These are phyloP conservation scores for Oxycera nigricornis DNA, from an alignment of 2,888 invertebrate genomes.

Conservation along the genomic window DNA sequence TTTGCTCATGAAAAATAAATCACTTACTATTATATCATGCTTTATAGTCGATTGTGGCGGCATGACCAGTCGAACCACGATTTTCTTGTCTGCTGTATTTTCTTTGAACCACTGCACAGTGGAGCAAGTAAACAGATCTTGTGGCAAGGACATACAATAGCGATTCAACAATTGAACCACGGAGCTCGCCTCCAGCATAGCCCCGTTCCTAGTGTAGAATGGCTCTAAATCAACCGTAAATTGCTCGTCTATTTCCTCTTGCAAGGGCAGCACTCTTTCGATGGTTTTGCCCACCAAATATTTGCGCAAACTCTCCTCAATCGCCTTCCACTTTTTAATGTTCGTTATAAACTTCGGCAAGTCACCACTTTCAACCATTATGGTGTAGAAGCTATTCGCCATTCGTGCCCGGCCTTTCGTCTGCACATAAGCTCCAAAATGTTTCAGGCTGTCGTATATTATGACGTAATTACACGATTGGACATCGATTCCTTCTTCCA, in stretches of 20 bases:
- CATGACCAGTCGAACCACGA: slow-evolving; percentile 69
- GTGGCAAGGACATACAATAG: slow-evolving; percentile 80
- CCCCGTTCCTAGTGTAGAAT: slow-evolving; percentile 52
- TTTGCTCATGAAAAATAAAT: background rate
- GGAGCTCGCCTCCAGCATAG: slow-evolving; percentile 51
- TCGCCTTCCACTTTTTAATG: slow-evolving; percentile 63
- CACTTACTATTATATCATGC: slow-evolving; percentile 70
- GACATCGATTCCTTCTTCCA: slow-evolving; percentile 91
- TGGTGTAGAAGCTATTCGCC: slow-evolving; percentile 67
- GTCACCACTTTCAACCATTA: slow-evolving; percentile 63
- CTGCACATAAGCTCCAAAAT: slow-evolving; percentile 85
- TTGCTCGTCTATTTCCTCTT: slow-evolving; percentile 65
- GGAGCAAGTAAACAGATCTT: slow-evolving; percentile 76
- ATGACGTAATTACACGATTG: slow-evolving; percentile 82
- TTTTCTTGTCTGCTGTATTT: background rate
- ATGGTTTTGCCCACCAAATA: slow-evolving; percentile 67
- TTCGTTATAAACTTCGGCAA: slow-evolving; percentile 52
- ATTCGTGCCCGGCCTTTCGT: slow-evolving; percentile 87
- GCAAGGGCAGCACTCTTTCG: slow-evolving; percentile 65
- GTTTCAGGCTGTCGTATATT: slow-evolving; percentile 73
- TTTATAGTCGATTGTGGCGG: slow-evolving; percentile 82
- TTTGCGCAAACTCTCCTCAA: slow-evolving; percentile 66
- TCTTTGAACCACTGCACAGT: slow-evolving; percentile 62
- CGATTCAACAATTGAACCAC: slow-evolving; percentile 68
- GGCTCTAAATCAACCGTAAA: slow-evolving; percentile 62